Base-by-base conservation (phyloP, 2,113 vertebrate genomes). In the Pelecanoides urinatrix region DNA sequence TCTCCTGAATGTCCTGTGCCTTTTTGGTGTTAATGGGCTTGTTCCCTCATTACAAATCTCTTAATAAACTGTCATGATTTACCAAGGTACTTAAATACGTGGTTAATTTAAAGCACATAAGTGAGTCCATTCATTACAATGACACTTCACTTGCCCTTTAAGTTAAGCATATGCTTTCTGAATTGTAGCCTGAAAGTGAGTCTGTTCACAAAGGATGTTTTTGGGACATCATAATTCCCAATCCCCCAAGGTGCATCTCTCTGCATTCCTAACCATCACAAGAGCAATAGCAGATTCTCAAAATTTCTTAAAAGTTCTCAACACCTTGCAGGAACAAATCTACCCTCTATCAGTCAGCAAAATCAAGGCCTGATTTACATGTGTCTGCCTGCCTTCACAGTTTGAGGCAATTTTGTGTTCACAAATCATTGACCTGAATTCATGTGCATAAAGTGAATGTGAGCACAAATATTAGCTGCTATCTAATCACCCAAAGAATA, bases 401-500 rank as follows among this genome's bases (percentile, higher is more conserved):
- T 92, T 88, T 86, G 67, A 95, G 67, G 50, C 56, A 86, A 83
- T 95, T 85, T 91, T 90, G 50, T 67, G 55, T 44, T 95, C 67
- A 79, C 58, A 95, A 95, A 77, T 83, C 87, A 80, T 30, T 95
- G 95, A 92, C 84, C 87, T 85, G 89, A 87, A 89, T 91, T 92
- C 71, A 62, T 83, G 66, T 76, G 45, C 62, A 91, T 91, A 32
- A 91, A 94, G 81, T 90, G 82, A 95, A 75, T 91, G 58, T 53
- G 47, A 90, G 50, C 77, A 80, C 92, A 96, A 96, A 97, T 95
- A 96, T 96, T 97, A 92, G 58, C 89, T 9, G 3, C 82, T 95
- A 94, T 85, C 80, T 96, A 96, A 95, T 96, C 74, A 91, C 63
- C 66, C 75, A 50, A 85, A 79, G 84, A 92, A 63, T 96, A 95